Evolutionary conservation across 2,888 invertebrate species (phyloP).

Genomic region (Xanthorhoe spadicearia): DNA sequence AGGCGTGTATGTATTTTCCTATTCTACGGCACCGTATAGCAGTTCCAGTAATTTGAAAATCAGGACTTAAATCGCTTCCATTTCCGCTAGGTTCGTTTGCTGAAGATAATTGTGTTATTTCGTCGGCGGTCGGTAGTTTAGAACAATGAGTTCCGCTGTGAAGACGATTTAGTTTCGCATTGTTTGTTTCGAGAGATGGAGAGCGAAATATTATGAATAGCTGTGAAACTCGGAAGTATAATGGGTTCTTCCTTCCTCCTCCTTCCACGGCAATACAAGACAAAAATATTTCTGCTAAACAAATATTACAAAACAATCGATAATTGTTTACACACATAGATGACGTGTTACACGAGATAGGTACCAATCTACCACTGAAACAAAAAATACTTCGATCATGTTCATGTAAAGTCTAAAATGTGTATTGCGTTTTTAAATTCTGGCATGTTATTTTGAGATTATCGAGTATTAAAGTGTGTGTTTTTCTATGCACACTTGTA

Average conservation of each 20-base stretch:
- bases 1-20: no score
- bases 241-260: neutral
- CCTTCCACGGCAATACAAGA: neutral
- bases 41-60: neutral
- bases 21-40: neutral
- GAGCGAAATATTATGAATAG: constrained; percentile 14
- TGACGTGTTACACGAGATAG: no score
- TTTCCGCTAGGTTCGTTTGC: constrained; percentile 23
- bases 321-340: no score
- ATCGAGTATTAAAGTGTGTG: no score
- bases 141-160: constrained; percentile 28
- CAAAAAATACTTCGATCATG: no score
- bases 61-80: constrained; percentile 4
- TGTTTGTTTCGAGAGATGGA: constrained; percentile 16
- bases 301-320: no score
- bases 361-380: no score
- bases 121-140: constrained; percentile 20
- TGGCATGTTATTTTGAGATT: no score
- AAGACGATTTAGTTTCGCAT: constrained; percentile 25
- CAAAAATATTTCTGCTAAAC: neutral
- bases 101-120: constrained; percentile 31
- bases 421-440: no score
- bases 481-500: no score
- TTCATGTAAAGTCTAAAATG: no score
- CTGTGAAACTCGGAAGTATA: neutral